These are phyloP conservation scores for Cygnus atratus DNA, from an alignment of 2,113 vertebrate genomes.

Conservation along the genomic window DNA sequence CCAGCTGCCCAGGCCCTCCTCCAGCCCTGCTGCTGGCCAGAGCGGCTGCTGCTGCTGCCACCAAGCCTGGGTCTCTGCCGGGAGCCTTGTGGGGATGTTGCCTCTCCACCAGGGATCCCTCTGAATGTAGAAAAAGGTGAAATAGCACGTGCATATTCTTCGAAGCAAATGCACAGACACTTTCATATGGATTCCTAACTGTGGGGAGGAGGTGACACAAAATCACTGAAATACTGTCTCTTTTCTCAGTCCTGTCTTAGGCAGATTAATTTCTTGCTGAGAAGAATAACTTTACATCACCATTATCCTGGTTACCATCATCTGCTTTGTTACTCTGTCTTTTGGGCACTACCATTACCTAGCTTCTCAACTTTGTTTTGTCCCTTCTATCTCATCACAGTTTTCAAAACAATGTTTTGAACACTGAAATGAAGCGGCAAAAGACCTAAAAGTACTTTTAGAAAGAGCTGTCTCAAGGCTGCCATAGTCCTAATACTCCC, in stretches of 20 bases:
- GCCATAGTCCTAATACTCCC: neutral
- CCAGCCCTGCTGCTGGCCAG: neutral
- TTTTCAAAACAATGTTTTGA: neutral
- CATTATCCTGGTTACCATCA: neutral
- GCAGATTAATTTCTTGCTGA: neutral
- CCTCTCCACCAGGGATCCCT: accelerated
- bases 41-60: neutral
- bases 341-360: neutral
- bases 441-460: neutral
- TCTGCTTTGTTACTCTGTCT: neutral
- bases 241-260: neutral
- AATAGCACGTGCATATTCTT: accelerated
- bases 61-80: too few relatives aligned
- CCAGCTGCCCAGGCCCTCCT: neutral
- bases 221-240: neutral
- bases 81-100: neutral
- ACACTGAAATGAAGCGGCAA: neutral
- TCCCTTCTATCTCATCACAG: neutral
- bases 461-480: neutral
- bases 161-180: neutral
- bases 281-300: neutral
- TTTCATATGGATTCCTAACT: neutral
- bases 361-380: neutral
- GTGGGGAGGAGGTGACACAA: neutral
- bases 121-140: neutral